Evolutionary conservation across 35 echinoderm and acorn worm genomes (phyloP).

Genomic region (Amphiura filiformis): DNA sequence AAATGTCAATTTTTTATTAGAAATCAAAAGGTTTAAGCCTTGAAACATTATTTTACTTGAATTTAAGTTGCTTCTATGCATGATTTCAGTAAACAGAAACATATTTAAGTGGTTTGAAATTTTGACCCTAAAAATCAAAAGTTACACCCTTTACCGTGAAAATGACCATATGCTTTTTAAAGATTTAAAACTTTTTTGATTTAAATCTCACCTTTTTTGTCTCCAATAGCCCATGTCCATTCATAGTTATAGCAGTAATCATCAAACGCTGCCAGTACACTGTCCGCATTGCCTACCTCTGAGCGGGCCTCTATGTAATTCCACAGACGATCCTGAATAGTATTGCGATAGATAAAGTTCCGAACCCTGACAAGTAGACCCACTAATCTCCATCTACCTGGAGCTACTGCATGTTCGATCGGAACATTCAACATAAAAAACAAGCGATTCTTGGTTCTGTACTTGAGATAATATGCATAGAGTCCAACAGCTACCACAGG

Average conservation of each 20-base stretch:
- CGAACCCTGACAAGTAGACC: background rate
- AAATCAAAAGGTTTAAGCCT: no score
- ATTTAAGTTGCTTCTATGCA: no score
- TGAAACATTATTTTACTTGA: no score
- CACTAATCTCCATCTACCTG: no score
- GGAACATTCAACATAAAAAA: background rate
- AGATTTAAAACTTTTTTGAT: no score
- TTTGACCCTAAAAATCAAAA: no score
- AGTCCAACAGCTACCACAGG: background rate
- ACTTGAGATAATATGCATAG: background rate
- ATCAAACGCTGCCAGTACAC: background rate
- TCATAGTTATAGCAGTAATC: background rate
- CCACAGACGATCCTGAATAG: background rate
- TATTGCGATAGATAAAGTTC: background rate
- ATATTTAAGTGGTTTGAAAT: no score
- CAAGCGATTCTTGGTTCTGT: background rate
- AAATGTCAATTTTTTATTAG: no score
- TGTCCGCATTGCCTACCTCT: background rate
- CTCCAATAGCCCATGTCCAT: background rate
- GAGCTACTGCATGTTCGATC: no score
- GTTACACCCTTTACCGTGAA: no score
- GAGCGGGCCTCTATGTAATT: background rate
- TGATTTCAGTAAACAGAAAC: no score
- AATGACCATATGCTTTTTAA: no score
- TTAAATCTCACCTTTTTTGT: background rate